phyloP scores from a whole-genome alignment of 2,797 vertebrate species.

The Sitta carolinensis region DNA sequence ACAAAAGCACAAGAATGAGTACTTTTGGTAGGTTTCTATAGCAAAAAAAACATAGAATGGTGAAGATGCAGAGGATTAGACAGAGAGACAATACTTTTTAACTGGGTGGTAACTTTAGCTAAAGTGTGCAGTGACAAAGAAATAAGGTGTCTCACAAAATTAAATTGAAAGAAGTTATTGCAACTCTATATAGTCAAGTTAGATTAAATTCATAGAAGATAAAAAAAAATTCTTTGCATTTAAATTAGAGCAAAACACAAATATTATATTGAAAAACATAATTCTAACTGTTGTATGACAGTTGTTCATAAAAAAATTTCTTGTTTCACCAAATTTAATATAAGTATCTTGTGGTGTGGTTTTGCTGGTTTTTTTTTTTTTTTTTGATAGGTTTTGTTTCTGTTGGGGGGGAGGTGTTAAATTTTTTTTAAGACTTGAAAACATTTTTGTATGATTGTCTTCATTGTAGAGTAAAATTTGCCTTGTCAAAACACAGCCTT shows the following conservation, averaged over 20 bases:
- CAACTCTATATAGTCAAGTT: background rate
- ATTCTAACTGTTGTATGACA: background rate
- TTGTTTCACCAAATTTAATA: background rate
- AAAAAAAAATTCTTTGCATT: background rate
- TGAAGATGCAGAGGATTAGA: background rate
- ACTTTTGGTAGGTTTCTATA: background rate
- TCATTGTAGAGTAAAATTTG: background rate
- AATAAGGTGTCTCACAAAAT: background rate
- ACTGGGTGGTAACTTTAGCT: rapidly evolving
- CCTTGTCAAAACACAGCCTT: background rate
- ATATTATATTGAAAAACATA: background rate
- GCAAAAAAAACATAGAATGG: background rate
- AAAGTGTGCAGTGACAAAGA: background rate
- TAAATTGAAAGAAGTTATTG: background rate
- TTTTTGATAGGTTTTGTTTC: background rate
- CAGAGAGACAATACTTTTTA: background rate
- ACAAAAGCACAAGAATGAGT: background rate
- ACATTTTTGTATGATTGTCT: rapidly evolving
- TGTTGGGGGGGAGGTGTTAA: rapidly evolving
- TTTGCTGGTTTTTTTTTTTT: no score
- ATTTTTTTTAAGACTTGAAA: background rate
- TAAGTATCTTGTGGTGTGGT: rapidly evolving
- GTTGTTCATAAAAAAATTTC: background rate
- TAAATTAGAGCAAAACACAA: background rate
- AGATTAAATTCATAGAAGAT: background rate